A percentile compares a stretch with the other conserved stretches of the same genome.
phyloP scores from a whole-genome alignment of 2,888 invertebrate genomes.

The Drosophila paramelanica region DNA sequence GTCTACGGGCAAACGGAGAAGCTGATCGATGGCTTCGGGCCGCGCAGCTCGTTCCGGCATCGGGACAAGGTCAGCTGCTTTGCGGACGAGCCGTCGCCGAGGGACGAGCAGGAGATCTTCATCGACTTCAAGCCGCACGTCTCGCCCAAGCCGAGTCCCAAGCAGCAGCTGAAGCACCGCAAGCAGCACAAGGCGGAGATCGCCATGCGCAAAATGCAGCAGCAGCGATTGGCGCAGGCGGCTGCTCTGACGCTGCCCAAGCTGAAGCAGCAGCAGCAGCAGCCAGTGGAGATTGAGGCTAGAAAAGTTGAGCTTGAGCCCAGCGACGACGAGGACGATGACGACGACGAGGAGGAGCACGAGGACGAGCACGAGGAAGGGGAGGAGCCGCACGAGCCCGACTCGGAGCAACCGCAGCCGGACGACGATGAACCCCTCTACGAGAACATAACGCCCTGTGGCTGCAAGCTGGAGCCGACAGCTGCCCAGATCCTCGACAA shows the following conservation, averaged over 20 bases:
- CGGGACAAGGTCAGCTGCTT: conserved; percentile 69
- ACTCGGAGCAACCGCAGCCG: conserved; percentile 44
- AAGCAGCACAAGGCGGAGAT: conserved; percentile 88
- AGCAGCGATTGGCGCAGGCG: conserved; percentile 84
- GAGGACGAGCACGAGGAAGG: conserved; percentile 24
- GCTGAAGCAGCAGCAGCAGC: conserved; percentile 48
- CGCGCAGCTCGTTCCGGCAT: conserved; percentile 71
- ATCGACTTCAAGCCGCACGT: conserved; percentile 94
- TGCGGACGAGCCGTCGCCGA: conserved; percentile 36
- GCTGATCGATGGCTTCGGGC: conserved; percentile 75
- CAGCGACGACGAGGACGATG: conserved; percentile 60
- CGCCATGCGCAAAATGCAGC: conserved; percentile 86
- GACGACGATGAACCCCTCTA: conserved; percentile 79
- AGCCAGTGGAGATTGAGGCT: conserved; percentile 55
- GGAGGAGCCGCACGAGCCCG: conserved; percentile 29
- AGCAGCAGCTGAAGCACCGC: conserved; percentile 87
- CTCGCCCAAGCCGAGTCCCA: conserved; percentile 88
- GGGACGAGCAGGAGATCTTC: conserved; percentile 91
- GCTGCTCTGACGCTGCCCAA: conserved; percentile 70
- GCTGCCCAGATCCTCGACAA: conserved; percentile 67
- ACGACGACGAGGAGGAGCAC: conserved; percentile 41
- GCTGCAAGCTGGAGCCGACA: conserved; percentile 84
- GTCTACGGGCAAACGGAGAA: conserved; percentile 80
- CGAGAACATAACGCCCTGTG: conserved; percentile 78
- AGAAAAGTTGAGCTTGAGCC: conserved; percentile 61